Evolutionary conservation across 2,113 vertebrate species (phyloP), one percentile per base, ranked within the genome.

Genomic region (Machaerirhynchus nigripectus): DNA sequence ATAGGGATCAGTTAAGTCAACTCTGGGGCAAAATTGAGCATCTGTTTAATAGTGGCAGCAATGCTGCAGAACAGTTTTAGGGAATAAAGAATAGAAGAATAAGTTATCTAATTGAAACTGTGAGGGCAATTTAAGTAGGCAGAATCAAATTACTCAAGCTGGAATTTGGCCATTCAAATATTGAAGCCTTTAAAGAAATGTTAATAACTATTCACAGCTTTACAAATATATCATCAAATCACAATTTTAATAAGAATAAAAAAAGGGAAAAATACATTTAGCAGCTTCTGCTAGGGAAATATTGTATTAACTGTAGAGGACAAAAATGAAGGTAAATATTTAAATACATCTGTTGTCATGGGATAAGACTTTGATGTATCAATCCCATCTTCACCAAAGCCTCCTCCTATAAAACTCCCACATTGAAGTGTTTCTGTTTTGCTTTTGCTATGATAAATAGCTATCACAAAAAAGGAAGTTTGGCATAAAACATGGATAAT

Each of bases 91-190:
- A 81, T 42, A 90, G 80, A 96, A 95, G 67, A 94, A 94, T 94
- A 97, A 90, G 85, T 95, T 94, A 87, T 86, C 80, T 96, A 97
- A 94, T 94, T 95, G 87, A 94, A 96, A 95, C 55, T 92, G 84
- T 82, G 94, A 92, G 82, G 80, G 87, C 92, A 96, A 96, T 97
- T 92, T 95, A 95, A 97, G 93, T 92, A 95, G 94, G 80, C 85
- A 96, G 94, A 92, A 94, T 97, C 83, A 94, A 97, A 96, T 97
- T 97, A 95, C 70, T 96, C 92, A 96, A 63, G 79, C 64, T 97
- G 91, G 85, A 97, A 96, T 95, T 92, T 91, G 94, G 93, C 83
- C 89, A 94, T 92, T 94, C 93, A 95, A 91, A 96, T 96, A 93
- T 59, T 90, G 95, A 95, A 95, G 83, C 53, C 55, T 97, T 94